A percentile compares a stretch with the other conserved stretches of the same genome.
These are phyloP conservation scores for Drosophila niveifrons DNA, from an alignment of 2,888 invertebrate genomes.

Conservation along the genomic window DNA sequence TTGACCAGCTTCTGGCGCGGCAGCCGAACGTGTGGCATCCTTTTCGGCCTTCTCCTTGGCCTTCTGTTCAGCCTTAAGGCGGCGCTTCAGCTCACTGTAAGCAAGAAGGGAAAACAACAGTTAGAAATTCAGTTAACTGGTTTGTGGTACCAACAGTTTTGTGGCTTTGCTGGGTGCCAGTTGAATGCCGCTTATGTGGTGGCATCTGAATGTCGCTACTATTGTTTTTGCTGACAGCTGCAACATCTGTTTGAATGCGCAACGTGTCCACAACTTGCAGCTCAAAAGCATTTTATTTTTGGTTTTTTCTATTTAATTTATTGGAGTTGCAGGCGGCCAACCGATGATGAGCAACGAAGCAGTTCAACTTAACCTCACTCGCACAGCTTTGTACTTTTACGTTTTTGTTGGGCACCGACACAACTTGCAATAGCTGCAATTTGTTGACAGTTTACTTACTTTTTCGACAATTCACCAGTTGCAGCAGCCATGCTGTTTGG, in stretches of 20 bases:
- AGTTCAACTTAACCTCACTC: constrained; percentile 55
- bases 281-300: neutral
- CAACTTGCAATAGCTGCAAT: neutral
- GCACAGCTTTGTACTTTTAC: constrained; percentile 26
- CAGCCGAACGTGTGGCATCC: constrained; percentile 86
- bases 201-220: constrained; percentile 18
- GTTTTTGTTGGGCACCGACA: constrained; percentile 9
- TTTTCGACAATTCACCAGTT: constrained; percentile 83
- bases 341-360: constrained; percentile 27
- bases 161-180: constrained; percentile 77
- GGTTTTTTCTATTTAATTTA: constrained; percentile 7
- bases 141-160: constrained; percentile 74
- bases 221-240: constrained; percentile 4
- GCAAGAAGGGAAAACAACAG: constrained; percentile 7
- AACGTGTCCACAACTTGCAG: constrained; percentile 43
- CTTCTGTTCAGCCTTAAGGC: constrained; percentile 96
- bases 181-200: constrained; percentile 53
- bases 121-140: constrained; percentile 1
- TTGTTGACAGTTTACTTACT: constrained; percentile 74
- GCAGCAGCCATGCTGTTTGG: constrained; percentile 74
- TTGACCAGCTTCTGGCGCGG: constrained; percentile 83
- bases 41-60: constrained; percentile 95
- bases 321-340: neutral
- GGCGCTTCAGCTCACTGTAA: constrained; percentile 96
- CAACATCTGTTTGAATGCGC: constrained; percentile 34